These are phyloP conservation scores for Astropecten irregularis DNA, from an alignment of 53 echinoderm and acorn worm species.

Conservation along the genomic window DNA sequence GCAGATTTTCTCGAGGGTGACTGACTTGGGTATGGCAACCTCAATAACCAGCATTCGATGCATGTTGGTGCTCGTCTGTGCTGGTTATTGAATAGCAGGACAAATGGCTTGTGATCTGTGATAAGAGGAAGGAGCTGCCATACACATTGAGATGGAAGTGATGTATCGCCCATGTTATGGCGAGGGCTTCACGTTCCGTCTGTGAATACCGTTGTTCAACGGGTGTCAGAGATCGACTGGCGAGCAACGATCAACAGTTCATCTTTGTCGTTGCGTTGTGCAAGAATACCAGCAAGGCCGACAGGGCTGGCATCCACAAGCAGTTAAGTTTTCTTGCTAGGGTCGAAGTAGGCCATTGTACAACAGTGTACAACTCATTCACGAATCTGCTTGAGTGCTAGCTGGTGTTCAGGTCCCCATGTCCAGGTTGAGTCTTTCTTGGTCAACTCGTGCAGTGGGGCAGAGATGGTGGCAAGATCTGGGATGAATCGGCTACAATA, in stretches of 20 bases:
- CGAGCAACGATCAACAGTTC: constrained; percentile 12
- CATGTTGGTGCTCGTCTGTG: constrained; percentile 47
- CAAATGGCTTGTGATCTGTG: constrained; percentile 60
- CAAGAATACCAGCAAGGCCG: constrained; percentile 58
- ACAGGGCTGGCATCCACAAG: constrained; percentile 70
- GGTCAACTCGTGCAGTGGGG: background rate
- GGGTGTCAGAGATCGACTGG: constrained; percentile 30
- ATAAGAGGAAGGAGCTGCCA: constrained; percentile 54
- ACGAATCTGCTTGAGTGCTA: constrained; percentile 34
- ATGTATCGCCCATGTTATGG: constrained; percentile 53
- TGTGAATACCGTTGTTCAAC: constrained; percentile 72
- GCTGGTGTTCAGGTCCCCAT: constrained; percentile 17
- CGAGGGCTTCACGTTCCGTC: constrained; percentile 66
- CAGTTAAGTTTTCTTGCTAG: constrained; percentile 34
- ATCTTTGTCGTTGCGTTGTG: constrained; percentile 24
- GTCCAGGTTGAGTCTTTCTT: background rate
- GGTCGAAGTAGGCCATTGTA: constrained; percentile 64
- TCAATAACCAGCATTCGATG: constrained; percentile 14
- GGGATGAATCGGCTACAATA: constrained; percentile 23
- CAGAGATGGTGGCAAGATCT: background rate
- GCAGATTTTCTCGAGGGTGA: constrained; percentile 30
- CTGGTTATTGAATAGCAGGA: constrained; percentile 52
- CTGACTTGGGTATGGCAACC: constrained; percentile 17
- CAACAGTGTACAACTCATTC: constrained; percentile 14
- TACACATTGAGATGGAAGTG: constrained; percentile 63